A percentile compares a stretch with the other conserved stretches of the same genome.
Evolutionary conservation across 2,113 vertebrate species (phyloP).

Genomic region (Bubo bubo): DNA sequence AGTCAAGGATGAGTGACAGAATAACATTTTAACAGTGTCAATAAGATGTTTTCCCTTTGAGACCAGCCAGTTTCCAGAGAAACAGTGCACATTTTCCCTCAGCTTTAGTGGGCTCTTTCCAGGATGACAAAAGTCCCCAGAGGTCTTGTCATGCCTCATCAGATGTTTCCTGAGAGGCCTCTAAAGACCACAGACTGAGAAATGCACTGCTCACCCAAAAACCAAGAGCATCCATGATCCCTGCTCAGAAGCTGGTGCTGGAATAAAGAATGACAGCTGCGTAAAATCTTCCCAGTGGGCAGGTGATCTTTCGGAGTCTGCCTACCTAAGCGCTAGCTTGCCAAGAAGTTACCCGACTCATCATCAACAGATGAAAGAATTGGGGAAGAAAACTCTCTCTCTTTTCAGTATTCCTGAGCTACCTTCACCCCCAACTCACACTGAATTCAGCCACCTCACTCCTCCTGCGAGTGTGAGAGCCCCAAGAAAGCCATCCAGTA

Average conservation of each 20-base stretch:
- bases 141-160: neutral
- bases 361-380: neutral
- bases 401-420: neutral
- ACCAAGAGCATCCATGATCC: accelerated
- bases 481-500: neutral
- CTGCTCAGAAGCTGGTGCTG: neutral
- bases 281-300: neutral
- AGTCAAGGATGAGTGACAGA: neutral
- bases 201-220: neutral
- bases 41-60: neutral
- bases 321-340: neutral
- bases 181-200: neutral
- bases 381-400: neutral
- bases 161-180: neutral
- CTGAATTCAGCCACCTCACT: neutral
- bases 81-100: neutral
- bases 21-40: neutral
- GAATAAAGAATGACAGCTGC: neutral
- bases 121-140: neutral
- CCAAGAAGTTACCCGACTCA: neutral
- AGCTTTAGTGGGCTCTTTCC: neutral
- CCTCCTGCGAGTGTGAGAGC: neutral
- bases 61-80: neutral
- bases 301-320: neutral
- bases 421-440: neutral